A percentile compares a stretch with the other conserved stretches of the same genome.
phyloP scores from a whole-genome alignment of 2,888 invertebrate genomes.

The Epinotia nisella region DNA sequence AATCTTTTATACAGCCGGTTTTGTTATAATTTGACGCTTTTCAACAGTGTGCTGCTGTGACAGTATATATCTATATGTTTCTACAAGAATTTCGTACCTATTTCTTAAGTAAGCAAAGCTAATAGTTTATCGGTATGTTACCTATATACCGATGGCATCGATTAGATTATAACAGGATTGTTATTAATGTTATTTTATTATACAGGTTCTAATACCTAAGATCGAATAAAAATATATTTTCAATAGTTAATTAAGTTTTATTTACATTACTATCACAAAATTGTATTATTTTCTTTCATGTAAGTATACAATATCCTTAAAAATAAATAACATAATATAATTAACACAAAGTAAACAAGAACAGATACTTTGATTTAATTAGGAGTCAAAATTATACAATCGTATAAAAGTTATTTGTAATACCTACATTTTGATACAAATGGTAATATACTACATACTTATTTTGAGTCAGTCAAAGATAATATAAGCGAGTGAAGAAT shows the following conservation, averaged over 20 bases:
- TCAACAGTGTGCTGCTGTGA: no score
- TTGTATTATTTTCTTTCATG: conserved; percentile 52
- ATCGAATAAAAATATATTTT: not conserved
- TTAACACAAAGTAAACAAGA: conserved; percentile 61
- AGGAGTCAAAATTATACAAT: conserved; percentile 16
- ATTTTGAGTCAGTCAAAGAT: not conserved
- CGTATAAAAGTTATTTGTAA: not conserved
- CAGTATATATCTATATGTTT: no score
- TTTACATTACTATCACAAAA: conserved; percentile 79
- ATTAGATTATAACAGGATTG: not conserved
- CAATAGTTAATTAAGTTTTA: conserved; percentile 60
- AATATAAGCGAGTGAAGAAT: not conserved
- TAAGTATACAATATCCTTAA: conserved; percentile 67
- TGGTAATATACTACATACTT: not conserved
- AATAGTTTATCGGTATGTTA: not conserved
- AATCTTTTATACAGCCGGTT: no score
- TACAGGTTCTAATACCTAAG: no score
- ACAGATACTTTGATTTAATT: conserved; percentile 47
- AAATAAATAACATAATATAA: conserved; percentile 73
- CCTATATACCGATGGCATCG: no score
- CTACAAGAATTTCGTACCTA: no score
- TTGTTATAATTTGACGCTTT: no score
- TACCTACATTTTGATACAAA: not conserved
- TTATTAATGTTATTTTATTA: not conserved
- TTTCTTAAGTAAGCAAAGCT: no score